Evolutionary conservation across 2,888 invertebrate species (phyloP), one percentile per base, ranked within the genome.

Genomic region (Stramonita haemastoma): DNA sequence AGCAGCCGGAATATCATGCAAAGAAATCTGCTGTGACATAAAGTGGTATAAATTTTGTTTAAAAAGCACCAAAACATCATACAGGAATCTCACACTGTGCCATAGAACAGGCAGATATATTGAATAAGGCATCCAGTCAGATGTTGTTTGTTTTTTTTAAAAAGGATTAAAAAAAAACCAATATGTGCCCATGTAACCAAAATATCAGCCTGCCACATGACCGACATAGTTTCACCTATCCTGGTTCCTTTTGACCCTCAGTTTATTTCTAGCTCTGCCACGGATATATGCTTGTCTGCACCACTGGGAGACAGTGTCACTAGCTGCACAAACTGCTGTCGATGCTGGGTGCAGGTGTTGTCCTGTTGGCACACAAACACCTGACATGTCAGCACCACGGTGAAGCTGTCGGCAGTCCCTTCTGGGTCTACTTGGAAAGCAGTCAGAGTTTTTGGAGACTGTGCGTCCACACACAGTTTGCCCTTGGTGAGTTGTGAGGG

Each of bases 281-380:
- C 46, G 8, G 77, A 36, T 11, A 32, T 32, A n/a, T 79, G 56
- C 32, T 73, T 29, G 4, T 36, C 60, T 34, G 17, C 8, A 56
- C 79, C 60, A 32, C 32, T 26, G 4, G 86, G 56, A 26, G 57
- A 29, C 22, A 77, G 13, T 11, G 22, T 66, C 36, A 89, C 46
- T 57, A 26, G 57, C 36, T 89, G 89, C 8, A 70, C 85, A 26
- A 83, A 81, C 87, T 87, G 81, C 60, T 81, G 56, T 2, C 34
- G 86, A 34, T 89, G 86, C 83, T 87, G 86, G 57, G 81, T 81
- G 87, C 90, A 90, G 1, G 89, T 87, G 87, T 87, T 36, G 79
- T 90, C 89, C 1, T 46, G n/a, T 22, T 22, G 81, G 87, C 92
- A 92, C 26, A 87, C 83, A 87, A 92, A 92, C 1, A 89, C 86